phyloP scores from a whole-genome alignment of 2,797 vertebrate species.

The Muraenolepis orangiensis region DNA sequence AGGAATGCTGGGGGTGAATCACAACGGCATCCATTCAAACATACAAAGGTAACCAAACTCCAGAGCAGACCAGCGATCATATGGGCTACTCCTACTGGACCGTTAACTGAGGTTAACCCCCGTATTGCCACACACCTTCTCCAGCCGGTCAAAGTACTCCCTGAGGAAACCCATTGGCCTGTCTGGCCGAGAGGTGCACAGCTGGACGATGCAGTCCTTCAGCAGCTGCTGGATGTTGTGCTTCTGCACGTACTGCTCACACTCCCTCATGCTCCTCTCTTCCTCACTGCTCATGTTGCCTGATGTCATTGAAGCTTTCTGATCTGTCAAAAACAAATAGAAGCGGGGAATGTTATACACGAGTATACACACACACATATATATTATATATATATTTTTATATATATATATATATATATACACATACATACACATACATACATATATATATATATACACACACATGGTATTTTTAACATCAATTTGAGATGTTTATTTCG shows the following conservation, averaged over 20 bases:
- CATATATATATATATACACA: too few relatives aligned
- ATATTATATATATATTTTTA: too few relatives aligned
- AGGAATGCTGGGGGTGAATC: not conserved
- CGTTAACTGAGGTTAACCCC: not conserved
- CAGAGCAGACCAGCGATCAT: not conserved
- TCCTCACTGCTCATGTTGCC: slow-evolving; percentile 76
- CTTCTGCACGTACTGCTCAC: slow-evolving; percentile 85
- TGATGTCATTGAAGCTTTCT: slow-evolving; percentile 71
- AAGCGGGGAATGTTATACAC: not conserved
- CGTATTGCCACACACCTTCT: slow-evolving; percentile 75
- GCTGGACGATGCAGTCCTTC: slow-evolving; percentile 87
- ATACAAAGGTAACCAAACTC: not conserved
- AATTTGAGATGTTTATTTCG: not conserved
- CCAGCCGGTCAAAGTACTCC: slow-evolving; percentile 83
- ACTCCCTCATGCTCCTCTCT: slow-evolving; percentile 84
- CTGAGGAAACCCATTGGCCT: slow-evolving; percentile 85
- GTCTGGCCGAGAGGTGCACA: slow-evolving; percentile 82
- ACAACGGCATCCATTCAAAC: not conserved
- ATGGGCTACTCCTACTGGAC: not conserved
- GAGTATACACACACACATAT: too few relatives aligned
- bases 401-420: too few relatives aligned
- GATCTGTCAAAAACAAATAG: slow-evolving; percentile 5
- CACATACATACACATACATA: too few relatives aligned
- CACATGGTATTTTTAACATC: not conserved
- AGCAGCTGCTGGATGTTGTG: slow-evolving; percentile 87